Evolutionary conservation across 2,888 invertebrate genomes (phyloP).

Genomic region (Acrobasis suavella): DNA sequence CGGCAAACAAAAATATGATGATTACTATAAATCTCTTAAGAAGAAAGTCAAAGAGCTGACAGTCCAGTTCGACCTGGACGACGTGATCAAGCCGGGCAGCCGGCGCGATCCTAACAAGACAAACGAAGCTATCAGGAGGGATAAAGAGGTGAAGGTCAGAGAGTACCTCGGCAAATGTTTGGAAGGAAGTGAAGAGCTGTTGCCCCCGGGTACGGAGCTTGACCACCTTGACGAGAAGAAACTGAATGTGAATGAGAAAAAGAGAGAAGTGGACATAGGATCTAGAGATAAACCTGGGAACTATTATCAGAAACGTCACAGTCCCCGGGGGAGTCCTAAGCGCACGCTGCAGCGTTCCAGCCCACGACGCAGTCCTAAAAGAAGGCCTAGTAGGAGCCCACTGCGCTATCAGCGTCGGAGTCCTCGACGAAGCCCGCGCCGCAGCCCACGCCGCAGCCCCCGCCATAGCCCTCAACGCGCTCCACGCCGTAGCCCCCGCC

Average conservation of each 20-base stretch:
- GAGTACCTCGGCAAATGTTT: conserved; percentile 68
- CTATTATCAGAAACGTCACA: conserved; percentile 30
- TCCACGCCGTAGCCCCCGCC: conserved; percentile 26
- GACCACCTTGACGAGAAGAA: conserved; percentile 60
- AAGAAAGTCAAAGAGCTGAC: conserved; percentile 14
- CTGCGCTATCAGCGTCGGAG: conserved; percentile 23
- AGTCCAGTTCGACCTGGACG: conserved; percentile 42
- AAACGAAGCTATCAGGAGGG: conserved; percentile 68
- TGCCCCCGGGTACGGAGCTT: conserved; percentile 74
- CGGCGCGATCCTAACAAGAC: conserved; percentile 73
- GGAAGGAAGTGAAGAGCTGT: conserved; percentile 61
- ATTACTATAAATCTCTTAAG: conserved; percentile 12
- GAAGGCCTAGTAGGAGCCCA: not conserved
- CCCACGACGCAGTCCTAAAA: conserved; percentile 32
- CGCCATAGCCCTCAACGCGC: conserved; percentile 9
- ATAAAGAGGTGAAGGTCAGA: conserved; percentile 74
- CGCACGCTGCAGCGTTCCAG: conserved; percentile 24
- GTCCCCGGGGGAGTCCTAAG: conserved; percentile 36
- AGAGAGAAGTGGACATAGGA: conserved; percentile 31
- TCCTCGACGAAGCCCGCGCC: conserved; percentile 37
- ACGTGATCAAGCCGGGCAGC: conserved; percentile 69
- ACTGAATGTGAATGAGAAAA: conserved; percentile 32
- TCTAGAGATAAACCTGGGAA: conserved; percentile 25
- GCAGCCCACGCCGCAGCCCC: conserved; percentile 28
- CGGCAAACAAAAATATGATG: conserved; percentile 29